A percentile compares a stretch with the other conserved stretches of the same genome.
These are phyloP conservation scores for Conger conger DNA, from an alignment of 2,113 vertebrate species.

Conservation along the genomic window DNA sequence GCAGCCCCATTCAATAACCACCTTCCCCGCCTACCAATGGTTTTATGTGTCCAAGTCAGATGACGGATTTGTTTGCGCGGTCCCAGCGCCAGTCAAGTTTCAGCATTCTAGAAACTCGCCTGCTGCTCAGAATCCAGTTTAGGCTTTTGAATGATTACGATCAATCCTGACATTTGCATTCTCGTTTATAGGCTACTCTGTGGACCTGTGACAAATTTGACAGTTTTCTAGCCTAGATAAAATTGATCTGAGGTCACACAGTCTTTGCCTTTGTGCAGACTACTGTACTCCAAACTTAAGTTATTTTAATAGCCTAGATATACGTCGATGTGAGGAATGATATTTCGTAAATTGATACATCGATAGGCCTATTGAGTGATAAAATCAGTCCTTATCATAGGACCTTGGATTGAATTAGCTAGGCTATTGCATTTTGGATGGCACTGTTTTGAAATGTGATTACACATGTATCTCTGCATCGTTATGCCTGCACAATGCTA, in stretches of 20 bases:
- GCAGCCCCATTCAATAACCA: conserved; percentile 10
- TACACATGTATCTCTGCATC: not conserved
- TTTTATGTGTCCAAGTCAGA: conserved; percentile 39
- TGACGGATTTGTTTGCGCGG: conserved; percentile 37
- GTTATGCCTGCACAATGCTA: not conserved
- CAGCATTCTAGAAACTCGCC: not conserved
- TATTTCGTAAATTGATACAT: not conserved
- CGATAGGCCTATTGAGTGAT: not conserved
- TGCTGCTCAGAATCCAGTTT: not conserved
- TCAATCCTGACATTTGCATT: not conserved
- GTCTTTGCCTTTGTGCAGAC: not conserved
- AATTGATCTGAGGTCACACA: no score
- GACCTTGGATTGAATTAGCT: not conserved
- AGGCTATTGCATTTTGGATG: no score
- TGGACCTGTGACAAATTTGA: no score
- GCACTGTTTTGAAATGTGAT: not conserved
- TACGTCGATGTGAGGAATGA: not conserved
- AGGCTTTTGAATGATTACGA: not conserved
- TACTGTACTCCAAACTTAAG: no score
- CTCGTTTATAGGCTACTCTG: no score
- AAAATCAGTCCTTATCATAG: not conserved
- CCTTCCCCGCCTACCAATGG: conserved; percentile 27
- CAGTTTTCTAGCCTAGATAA: no score
- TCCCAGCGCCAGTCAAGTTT: conserved; percentile 33
- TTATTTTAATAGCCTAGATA: no score